Evolutionary conservation across 2,888 invertebrate genomes (phyloP).

Genomic region (Leucania comma): DNA sequence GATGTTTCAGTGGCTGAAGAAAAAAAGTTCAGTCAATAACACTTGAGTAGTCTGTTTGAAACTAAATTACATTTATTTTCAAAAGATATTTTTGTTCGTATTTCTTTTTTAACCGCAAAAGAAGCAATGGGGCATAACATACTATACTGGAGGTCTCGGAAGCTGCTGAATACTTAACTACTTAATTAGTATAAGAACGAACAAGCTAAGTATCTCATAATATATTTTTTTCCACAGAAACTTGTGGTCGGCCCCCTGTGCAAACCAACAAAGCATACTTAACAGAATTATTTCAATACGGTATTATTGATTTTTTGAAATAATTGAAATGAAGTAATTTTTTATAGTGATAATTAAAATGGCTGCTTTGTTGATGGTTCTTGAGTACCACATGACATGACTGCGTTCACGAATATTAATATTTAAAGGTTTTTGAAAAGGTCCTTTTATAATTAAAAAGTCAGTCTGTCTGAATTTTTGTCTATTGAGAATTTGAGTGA

Average conservation of each 20-base stretch:
- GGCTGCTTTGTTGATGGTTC: slow-evolving; percentile 39
- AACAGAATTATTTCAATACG: slow-evolving; percentile 60
- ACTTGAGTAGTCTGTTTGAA: slow-evolving; percentile 4
- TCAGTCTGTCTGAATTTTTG: slow-evolving; percentile 1
- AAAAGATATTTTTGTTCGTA: neutral
- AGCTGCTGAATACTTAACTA: slow-evolving; percentile 49
- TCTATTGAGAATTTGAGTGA: no score
- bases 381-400: slow-evolving; percentile 52
- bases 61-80: neutral
- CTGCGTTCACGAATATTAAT: slow-evolving; percentile 20
- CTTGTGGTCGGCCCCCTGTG: slow-evolving; percentile 61
- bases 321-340: slow-evolving; percentile 56
- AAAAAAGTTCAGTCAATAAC: slow-evolving; percentile 31
- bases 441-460: no score
- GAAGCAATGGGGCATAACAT: slow-evolving; percentile 25
- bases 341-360: slow-evolving; percentile 54
- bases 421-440: slow-evolving; percentile 13
- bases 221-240: slow-evolving; percentile 44
- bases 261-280: slow-evolving; percentile 51
- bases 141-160: slow-evolving; percentile 18
- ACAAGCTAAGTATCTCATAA: slow-evolving; percentile 50
- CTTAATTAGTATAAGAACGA: slow-evolving; percentile 58
- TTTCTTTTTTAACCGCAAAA: slow-evolving; percentile 32
- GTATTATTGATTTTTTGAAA: slow-evolving; percentile 64
- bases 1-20: slow-evolving; percentile 14